Conservation (phyloP, 2,888 invertebrate genomes). For the Sphecodes monilicornis region DNA sequence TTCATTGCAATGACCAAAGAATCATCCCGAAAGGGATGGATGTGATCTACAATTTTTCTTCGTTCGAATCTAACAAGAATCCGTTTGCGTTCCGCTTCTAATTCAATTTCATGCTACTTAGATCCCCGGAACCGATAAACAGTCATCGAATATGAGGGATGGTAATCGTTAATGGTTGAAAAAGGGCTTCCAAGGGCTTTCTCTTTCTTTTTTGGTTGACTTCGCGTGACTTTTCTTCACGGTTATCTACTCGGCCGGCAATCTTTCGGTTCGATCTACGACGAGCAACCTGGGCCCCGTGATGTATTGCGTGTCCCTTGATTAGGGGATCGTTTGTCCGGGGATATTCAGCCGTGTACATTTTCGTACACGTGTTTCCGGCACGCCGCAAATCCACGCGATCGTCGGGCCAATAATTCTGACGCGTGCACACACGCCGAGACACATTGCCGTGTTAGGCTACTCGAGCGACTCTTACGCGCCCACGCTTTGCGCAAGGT, state of each 20-base stretch:
- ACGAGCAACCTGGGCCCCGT: constrained; percentile 69
- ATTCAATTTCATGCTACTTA: constrained; percentile 27
- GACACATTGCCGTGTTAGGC: constrained; percentile 32
- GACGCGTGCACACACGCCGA: not conserved
- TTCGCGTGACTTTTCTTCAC: constrained; percentile 79
- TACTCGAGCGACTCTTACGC: constrained; percentile 34
- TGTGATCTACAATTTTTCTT: not conserved
- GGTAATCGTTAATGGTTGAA: constrained; percentile 28
- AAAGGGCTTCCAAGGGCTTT: constrained; percentile 17
- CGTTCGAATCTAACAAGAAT: too few relatives aligned
- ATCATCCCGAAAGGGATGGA: not conserved
- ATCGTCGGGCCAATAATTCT: constrained; percentile 33
- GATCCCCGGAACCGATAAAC: constrained; percentile 13
- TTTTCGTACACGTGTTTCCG: constrained; percentile 10
- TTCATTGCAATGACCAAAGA: not conserved
- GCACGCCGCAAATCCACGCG: constrained; percentile 6
- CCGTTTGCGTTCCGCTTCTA: not conserved
- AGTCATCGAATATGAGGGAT: constrained; percentile 28
- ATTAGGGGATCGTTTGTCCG: constrained; percentile 71
- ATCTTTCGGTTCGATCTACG: constrained; percentile 72
- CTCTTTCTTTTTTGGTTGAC: constrained; percentile 27
- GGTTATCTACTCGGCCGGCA: constrained; percentile 73
- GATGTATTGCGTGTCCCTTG: constrained; percentile 80
- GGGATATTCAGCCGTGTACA: not conserved
- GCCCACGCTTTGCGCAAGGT: constrained; percentile 33